These are phyloP conservation scores for Cyanoramphus novaezelandiae DNA, from an alignment of 2,113 vertebrate genomes.

Conservation along the genomic window DNA sequence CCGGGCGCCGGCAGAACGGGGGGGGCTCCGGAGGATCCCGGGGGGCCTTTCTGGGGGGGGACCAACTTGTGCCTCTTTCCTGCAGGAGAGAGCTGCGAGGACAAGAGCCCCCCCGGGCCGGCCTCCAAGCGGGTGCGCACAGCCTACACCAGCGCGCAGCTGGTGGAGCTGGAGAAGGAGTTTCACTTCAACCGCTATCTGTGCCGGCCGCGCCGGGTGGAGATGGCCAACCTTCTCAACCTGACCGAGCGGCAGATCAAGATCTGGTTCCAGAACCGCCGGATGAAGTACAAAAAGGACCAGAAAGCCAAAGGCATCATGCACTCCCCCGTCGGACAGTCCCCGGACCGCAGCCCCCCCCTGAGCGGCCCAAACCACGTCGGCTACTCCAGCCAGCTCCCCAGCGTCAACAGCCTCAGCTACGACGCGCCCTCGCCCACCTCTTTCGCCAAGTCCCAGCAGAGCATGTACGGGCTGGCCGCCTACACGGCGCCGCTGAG, in stretches of 20 bases:
- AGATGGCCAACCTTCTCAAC: constrained; percentile 98
- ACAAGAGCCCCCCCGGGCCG: constrained; percentile 95
- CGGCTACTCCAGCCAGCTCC: constrained; percentile 93
- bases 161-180: constrained; percentile 98
- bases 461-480: constrained; percentile 97
- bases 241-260: constrained; percentile 98
- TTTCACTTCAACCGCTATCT: constrained; percentile 98
- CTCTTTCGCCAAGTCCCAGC: constrained; percentile 95
- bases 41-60: neutral
- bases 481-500: constrained; percentile 97
- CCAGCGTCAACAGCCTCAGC: constrained; percentile 86
- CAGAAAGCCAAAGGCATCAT: constrained; percentile 99
- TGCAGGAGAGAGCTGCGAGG: constrained; percentile 92
- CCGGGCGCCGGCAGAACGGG: neutral
- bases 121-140: constrained; percentile 97
- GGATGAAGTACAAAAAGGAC: constrained; percentile 99
- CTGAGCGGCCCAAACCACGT: constrained; percentile 90
- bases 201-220: constrained; percentile 94
- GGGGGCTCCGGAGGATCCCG: neutral
- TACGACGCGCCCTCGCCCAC: constrained; percentile 97
- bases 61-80: constrained; percentile 17
- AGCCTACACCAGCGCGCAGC: constrained; percentile 95
- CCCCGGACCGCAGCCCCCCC: constrained; percentile 94
- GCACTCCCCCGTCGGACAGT: constrained; percentile 96
- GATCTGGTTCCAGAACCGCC: constrained; percentile 99